phyloP scores from a whole-genome alignment of 2,113 vertebrate genomes.

The Varanus komodoensis region DNA sequence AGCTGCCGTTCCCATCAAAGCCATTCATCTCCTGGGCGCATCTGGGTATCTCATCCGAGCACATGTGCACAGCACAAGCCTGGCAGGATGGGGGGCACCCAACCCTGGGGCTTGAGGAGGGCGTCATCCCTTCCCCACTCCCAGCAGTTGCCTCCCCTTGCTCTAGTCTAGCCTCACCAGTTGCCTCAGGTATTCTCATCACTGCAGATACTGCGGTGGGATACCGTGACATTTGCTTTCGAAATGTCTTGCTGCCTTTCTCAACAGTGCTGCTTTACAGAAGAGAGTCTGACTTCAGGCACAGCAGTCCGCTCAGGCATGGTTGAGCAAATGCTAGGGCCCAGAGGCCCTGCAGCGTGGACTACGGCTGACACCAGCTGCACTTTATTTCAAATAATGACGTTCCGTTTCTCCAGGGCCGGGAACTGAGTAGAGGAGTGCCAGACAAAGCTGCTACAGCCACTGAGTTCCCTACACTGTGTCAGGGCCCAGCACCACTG shows the following conservation, averaged over 20 bases:
- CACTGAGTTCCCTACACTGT: neutral
- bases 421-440: neutral
- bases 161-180: neutral
- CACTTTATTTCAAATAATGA: neutral
- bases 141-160: neutral
- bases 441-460: neutral
- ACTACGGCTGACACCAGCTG: neutral
- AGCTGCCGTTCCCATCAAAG: too few relatives aligned
- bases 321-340: neutral
- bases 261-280: neutral
- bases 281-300: neutral
- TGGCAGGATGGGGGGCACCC: too few relatives aligned
- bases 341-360: neutral
- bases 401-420: neutral
- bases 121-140: too few relatives aligned
- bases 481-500: neutral
- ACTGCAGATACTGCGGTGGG: neutral
- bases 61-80: too few relatives aligned
- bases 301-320: neutral
- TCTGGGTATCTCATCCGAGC: too few relatives aligned
- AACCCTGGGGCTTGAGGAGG: too few relatives aligned
- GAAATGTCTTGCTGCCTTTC: neutral
- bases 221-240: neutral
- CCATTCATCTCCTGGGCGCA: too few relatives aligned
- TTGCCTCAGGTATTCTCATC: neutral